phyloP scores from a whole-genome alignment of 2,888 invertebrate species.

The Cantharis nigra region DNA sequence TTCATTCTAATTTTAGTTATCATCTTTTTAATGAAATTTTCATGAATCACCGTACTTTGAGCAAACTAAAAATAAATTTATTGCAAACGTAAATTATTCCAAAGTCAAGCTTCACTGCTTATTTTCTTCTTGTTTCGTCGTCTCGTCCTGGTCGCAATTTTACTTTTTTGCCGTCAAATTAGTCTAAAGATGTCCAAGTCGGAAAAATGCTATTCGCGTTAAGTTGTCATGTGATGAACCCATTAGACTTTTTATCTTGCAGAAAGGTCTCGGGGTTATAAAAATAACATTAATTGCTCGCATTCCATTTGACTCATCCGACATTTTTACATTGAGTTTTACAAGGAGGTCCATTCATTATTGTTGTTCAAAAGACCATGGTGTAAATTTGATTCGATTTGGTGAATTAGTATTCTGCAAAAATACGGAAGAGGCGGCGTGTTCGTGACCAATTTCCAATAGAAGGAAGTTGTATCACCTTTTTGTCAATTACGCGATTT shows the following conservation, averaged over 20 bases:
- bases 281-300: neutral
- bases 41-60: neutral
- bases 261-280: neutral
- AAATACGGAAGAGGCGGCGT: neutral
- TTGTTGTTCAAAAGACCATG: neutral
- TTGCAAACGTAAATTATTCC: neutral
- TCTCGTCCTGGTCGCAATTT: neutral
- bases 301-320: slow-evolving; percentile 1
- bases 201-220: neutral
- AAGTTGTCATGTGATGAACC: neutral
- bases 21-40: neutral
- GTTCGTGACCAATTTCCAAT: neutral
- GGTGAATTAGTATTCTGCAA: neutral
- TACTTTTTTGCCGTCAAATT: neutral
- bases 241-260: slow-evolving; percentile 3
- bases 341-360: neutral
- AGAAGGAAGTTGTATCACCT: neutral
- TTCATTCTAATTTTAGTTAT: neutral
- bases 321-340: neutral
- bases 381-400: neutral
- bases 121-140: neutral
- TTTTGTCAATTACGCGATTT: neutral
- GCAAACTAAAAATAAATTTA: neutral
- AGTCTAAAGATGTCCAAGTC: neutral
- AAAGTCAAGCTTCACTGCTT: neutral